These are phyloP conservation scores for Brachionus sp. DNA, from an alignment of 1,140 invertebrate genomes.

Conservation along the genomic window DNA sequence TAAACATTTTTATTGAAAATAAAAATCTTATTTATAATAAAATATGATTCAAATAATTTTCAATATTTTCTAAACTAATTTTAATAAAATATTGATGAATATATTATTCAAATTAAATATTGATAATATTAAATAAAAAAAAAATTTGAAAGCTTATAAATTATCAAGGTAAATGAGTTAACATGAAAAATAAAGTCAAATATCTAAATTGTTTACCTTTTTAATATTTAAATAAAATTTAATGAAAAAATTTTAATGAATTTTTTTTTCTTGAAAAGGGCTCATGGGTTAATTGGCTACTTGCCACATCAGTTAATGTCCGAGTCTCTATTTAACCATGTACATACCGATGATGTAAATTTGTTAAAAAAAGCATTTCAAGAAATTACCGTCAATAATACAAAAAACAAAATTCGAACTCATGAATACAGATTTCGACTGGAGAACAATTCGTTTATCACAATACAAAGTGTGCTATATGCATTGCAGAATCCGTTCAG, in stretches of 20 bases:
- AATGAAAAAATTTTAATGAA: neutral
- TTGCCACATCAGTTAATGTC: slow-evolving; percentile 30
- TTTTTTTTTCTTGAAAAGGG: neutral
- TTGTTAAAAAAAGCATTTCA: slow-evolving; percentile 43
- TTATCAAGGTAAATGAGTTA: too few relatives aligned
- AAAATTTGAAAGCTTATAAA: too few relatives aligned
- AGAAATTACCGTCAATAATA: neutral
- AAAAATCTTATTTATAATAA: too few relatives aligned
- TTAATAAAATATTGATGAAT: too few relatives aligned
- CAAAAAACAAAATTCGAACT: slow-evolving; percentile 34
- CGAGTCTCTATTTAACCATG: slow-evolving; percentile 37
- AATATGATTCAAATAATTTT: too few relatives aligned
- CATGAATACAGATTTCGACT: slow-evolving; percentile 22
- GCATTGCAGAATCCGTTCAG: slow-evolving; percentile 40
- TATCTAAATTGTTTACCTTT: too few relatives aligned
- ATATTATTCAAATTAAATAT: too few relatives aligned
- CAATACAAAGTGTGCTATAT: slow-evolving; percentile 24
- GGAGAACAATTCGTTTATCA: slow-evolving; percentile 4
- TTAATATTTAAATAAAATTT: neutral
- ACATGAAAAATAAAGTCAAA: too few relatives aligned
- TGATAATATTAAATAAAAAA: too few relatives aligned
- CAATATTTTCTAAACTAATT: too few relatives aligned
- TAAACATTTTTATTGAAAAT: too few relatives aligned
- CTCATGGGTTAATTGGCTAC: slow-evolving; percentile 9
- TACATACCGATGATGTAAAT: slow-evolving; percentile 42